These are phyloP conservation scores for Rhinichthys osculus DNA, from an alignment of 2,797 vertebrate genomes.

Conservation along the genomic window DNA sequence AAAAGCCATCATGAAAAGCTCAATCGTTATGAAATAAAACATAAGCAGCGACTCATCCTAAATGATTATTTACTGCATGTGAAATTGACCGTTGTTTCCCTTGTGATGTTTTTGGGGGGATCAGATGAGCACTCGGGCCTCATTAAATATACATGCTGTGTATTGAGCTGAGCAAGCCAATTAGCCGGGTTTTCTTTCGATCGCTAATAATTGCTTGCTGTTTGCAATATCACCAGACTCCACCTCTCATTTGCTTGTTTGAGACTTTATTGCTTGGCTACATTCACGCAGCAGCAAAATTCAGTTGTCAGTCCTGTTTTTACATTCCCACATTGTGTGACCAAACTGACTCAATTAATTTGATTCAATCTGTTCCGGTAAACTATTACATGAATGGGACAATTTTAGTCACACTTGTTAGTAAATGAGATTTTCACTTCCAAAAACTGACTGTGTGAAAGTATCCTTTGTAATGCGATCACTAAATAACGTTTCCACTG, in stretches of 20 bases:
- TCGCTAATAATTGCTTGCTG: constrained; percentile 69
- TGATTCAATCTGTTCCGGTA: background rate
- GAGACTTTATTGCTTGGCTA: constrained; percentile 45
- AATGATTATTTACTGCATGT: constrained; percentile 62
- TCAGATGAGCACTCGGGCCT: constrained; percentile 72
- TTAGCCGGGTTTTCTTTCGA: constrained; percentile 73
- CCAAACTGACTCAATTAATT: background rate
- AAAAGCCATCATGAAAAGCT: constrained; percentile 28
- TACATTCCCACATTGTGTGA: background rate
- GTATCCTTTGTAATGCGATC: constrained; percentile 19
- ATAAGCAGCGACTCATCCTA: constrained; percentile 52
- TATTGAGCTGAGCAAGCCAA: constrained; percentile 78
- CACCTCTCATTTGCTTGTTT: constrained; percentile 47
- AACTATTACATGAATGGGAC: background rate
- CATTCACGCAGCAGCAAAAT: constrained; percentile 10
- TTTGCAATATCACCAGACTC: constrained; percentile 53
- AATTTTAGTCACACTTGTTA: constrained; percentile 6
- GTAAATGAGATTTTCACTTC: constrained; percentile 8
- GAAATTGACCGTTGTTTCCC: constrained; percentile 60
- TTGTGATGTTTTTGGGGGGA: constrained; percentile 55
- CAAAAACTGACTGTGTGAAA: background rate
- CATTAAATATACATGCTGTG: constrained; percentile 80
- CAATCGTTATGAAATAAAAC: constrained; percentile 53
- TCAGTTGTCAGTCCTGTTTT: background rate
- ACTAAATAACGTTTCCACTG: background rate